Evolutionary conservation across 53 echinoderm and acorn worm species (phyloP), one percentile per base, ranked within the genome.

Genomic region (Echinometra lucunter): DNA sequence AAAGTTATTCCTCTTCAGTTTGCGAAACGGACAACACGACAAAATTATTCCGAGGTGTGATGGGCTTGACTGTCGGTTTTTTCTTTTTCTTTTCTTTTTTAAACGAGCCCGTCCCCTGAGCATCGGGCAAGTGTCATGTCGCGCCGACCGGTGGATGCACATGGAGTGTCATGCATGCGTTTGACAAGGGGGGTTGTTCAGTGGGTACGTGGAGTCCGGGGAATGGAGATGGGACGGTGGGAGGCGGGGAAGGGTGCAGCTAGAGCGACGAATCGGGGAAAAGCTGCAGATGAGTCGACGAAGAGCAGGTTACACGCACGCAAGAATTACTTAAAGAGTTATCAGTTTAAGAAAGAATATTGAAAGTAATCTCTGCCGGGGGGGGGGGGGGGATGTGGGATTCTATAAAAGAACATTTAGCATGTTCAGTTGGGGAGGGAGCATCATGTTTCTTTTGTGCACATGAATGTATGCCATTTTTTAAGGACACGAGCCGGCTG

Each of bases 91-190:
- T n/a, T n/a, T n/a, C n/a, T n/a, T n/a, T n/a, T 78, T 23, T 0
- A 19, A 72, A 42, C 38, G 32, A 35, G 5, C 21, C 78, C 78
- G 78, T 78, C 78, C 78, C 78, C 38, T 40, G 78, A 78, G 78
- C 35, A 78, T 78, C 4, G 42, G 78, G 78, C 40, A 38, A 18
- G 78, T 40, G 78, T 78, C 78, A 42, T 8, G 5, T 42, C 6
- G 78, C 19, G 42, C 42, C 78, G 78, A 38, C 38, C 42, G 78
- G 78, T 78, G 78, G 78, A 40, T 78, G 38, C 78, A 38, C 78
- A 78, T 42, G 7, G 78, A 78, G 78, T 78, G 78, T 78, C 78
- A 78, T 42, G 35, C 78, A 78, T 78, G 78, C 78, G 40, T 78
- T 78, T 78, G 78, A 42, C 42, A 40, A 78, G 78, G 78, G 78